Conservation (phyloP, 2,113 vertebrate genomes). For the Otus sunia region DNA sequence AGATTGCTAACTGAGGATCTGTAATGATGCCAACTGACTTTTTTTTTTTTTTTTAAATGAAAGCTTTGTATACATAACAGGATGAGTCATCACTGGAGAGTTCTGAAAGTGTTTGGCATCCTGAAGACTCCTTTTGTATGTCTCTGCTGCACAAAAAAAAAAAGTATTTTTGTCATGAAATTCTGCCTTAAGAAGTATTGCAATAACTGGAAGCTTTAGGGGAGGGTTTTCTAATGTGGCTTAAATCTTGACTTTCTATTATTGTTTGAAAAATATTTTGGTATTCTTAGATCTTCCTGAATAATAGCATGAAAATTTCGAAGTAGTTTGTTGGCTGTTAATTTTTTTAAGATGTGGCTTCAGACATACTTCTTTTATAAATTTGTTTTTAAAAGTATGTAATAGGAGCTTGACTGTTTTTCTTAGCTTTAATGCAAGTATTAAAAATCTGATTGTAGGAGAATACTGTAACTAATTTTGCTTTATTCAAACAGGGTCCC, state of each 20-base stretch:
- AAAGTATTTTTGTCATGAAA: slow-evolving; percentile 35
- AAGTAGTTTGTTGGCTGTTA: background rate
- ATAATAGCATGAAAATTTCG: background rate
- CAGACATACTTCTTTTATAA: background rate
- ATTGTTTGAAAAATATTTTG: slow-evolving; percentile 20
- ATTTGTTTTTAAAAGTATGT: background rate
- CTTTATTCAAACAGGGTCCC: background rate
- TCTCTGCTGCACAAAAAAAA: background rate
- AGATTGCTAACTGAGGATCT: slow-evolving; percentile 48
- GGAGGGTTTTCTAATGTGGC: slow-evolving; percentile 8
- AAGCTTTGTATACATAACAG: slow-evolving; percentile 63
- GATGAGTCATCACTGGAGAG: slow-evolving; percentile 48
- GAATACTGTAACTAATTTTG: background rate
- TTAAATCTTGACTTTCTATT: background rate
- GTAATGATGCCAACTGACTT: slow-evolving; percentile 42
- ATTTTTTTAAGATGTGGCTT: background rate
- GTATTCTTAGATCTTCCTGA: slow-evolving; percentile 30
- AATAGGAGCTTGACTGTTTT: background rate
- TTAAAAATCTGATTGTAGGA: background rate
- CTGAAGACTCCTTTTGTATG: slow-evolving; percentile 39
- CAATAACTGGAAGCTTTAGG: background rate
- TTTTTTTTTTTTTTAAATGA: slow-evolving; percentile 39
- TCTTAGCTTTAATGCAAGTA: background rate
- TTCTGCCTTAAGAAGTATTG: slow-evolving; percentile 10
- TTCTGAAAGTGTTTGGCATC: slow-evolving; percentile 60